Evolutionary conservation across 1,140 invertebrate genomes (phyloP).

Genomic region (Camponotus pennsylvanicus): DNA sequence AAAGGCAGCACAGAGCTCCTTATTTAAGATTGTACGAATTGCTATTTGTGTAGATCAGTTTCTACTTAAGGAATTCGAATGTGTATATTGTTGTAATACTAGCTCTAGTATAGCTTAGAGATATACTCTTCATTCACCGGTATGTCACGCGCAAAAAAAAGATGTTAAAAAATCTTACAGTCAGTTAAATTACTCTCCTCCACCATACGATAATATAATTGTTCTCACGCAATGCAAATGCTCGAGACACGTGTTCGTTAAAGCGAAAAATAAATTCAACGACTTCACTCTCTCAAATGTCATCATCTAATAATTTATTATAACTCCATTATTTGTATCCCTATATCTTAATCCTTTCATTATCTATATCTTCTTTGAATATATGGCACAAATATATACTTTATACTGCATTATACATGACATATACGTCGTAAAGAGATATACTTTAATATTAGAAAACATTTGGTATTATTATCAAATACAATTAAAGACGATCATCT

Average conservation of each 20-base stretch:
- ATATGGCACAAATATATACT: not conserved
- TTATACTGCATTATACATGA: not conserved
- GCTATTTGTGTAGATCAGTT: conserved; percentile 65
- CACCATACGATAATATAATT: conserved; percentile 61
- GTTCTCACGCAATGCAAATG: conserved; percentile 62
- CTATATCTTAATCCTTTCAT: not conserved
- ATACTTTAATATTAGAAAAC: conserved; percentile 4
- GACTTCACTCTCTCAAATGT: conserved; percentile 40
- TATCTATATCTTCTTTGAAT: not conserved
- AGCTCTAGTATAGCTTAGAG: conserved; percentile 58
- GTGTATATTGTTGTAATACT: conserved; percentile 76
- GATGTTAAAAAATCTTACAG: conserved; percentile 56
- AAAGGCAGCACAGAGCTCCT: conserved; percentile 63
- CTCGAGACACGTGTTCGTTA: conserved; percentile 69
- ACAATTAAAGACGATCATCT: conserved; percentile 7
- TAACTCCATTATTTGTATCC: conserved; percentile 6
- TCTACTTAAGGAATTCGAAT: conserved; percentile 65
- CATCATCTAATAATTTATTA: not conserved
- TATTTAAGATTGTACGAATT: conserved; percentile 62
- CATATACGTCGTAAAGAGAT: too few species aligned
- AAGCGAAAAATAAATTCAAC: conserved; percentile 70
- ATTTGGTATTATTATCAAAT: not conserved
- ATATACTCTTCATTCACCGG: conserved; percentile 69
- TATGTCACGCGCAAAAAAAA: conserved; percentile 55
- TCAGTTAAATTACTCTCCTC: conserved; percentile 48